Base-by-base conservation (phyloP, 2,113 vertebrate genomes). In the Origma solitaria region DNA sequence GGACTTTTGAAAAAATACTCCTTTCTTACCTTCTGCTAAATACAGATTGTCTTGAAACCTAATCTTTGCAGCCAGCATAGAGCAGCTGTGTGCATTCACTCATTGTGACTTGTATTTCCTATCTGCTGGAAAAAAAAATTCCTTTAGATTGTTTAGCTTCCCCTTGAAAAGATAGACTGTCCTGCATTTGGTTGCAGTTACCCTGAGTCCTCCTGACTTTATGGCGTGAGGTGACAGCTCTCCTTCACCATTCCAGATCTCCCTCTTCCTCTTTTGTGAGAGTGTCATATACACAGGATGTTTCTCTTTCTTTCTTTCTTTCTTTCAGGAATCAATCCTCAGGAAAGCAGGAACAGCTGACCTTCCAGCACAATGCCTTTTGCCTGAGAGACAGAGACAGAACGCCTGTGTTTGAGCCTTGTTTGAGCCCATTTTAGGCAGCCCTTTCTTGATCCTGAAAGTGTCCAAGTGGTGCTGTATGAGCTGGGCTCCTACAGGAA, bases 221-320 rank as follows among this genome's bases (percentile, higher is more conserved):
- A 0, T 12, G 0, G 19, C 3, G 1, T n/a, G 35, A 31, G 8
- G 14, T 27, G 75, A 31, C 1, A 2, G 30, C 18, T 47, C 54
- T 22, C 9, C 7, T 21, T 61, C 33, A 7, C 13, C 20, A 54
- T 19, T 40, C 24, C 56, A 17, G 35, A 44, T 23, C 13, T 8
- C 15, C 9, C 25, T 64, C 22, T 76, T 60, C 24, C 30, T 38
- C 33, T 50, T 89, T 35, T 22, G 8, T 64, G 35, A 35, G 35
- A 75, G 13, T 35, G 60, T 30, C 11, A 9, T 28, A 22, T 2
- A 9, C 5, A 3, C 22, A 61, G 20, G 19, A 24, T 37, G 37
- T 9, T 57, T n/a, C n/a, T n/a, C n/a, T n/a, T n/a, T n/a, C n/a
- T n/a, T n/a, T n/a, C 45, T 75, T 49, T 24, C 53, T 37, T 40